These are phyloP conservation scores for Conopomorpha cramerella DNA, from an alignment of 1,140 invertebrate genomes.

Conservation along the genomic window DNA sequence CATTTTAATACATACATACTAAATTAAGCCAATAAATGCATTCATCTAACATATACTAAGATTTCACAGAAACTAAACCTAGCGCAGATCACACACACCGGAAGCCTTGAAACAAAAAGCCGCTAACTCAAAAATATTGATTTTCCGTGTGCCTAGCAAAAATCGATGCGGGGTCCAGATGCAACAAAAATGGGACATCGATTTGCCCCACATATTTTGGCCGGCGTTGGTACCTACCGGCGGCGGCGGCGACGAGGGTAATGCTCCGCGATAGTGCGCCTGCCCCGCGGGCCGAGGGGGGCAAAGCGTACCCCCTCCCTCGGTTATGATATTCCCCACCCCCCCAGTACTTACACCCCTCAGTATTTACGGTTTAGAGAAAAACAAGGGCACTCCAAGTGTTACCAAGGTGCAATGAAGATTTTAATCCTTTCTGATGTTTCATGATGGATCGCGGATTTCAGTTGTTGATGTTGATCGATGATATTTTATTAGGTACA, in stretches of 20 bases:
- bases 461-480: slow-evolving; percentile 51
- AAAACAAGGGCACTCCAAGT: slow-evolving; percentile 56
- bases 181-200: slow-evolving; percentile 58
- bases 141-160: slow-evolving; percentile 18
- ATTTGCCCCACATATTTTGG: slow-evolving; percentile 59
- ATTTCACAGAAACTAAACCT: too few relatives aligned
- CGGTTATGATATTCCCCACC: slow-evolving; percentile 59
- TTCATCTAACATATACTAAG: too few relatives aligned
- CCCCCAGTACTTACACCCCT: slow-evolving; percentile 57
- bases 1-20: too few relatives aligned
- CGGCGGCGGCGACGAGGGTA: slow-evolving; percentile 51
- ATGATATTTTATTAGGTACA: slow-evolving; percentile 46
- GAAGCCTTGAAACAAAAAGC: too few relatives aligned
- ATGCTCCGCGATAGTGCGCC: slow-evolving; percentile 58
- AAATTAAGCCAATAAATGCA: too few relatives aligned
- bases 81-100: too few relatives aligned
- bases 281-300: slow-evolving; percentile 36
- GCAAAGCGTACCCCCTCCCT: slow-evolving; percentile 35
- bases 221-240: slow-evolving; percentile 42
- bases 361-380: slow-evolving; percentile 60
- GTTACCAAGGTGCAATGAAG: slow-evolving; percentile 58
- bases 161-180: slow-evolving; percentile 58
- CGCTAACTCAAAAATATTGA: too few relatives aligned
- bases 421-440: slow-evolving; percentile 62
- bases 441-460: slow-evolving; percentile 60